Evolutionary conservation across 2,113 vertebrate species (phyloP), one percentile per base, ranked within the genome.

Genomic region (Noturus placidus): DNA sequence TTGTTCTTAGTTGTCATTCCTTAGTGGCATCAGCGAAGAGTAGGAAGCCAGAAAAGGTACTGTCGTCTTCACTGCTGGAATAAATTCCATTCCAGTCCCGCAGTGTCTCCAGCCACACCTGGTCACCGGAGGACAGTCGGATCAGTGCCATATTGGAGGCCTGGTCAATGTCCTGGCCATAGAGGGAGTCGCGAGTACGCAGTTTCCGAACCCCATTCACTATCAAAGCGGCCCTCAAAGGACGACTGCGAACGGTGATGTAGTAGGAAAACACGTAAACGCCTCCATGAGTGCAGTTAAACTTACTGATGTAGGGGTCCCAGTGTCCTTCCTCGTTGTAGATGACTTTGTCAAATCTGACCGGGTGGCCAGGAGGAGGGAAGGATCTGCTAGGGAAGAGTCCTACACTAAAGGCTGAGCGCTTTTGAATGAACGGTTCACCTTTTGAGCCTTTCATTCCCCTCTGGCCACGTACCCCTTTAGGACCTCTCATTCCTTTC

Each of bases 1-100:
- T 52, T 38, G 30, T 79, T 59, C 50, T 84, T 65, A 46, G 59
- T 27, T 19, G 11, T 90, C 83, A 89, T 42, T 87, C 86, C 33
- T 86, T 86, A 30, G 77, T 93, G 86, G 82, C 35, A 69, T 97
- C 96, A 0, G 97, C 95, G 76, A 97, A 98, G 56, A 99, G 94
- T 89, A 99, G 94, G 92, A 99, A 99, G 54, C 98, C 98, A 0
- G 97, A 97, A 86, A 99, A 99, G 74, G 97, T 93, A 86, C 97
- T 99, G 91, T 99, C 97, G 0, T 99, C 98, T 90, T 99, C 98
- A 0, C 95, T 93, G 10, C 97, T 96, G 56, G 94, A 97, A 2
- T 98, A 98, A 78, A 98, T 88, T 0, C 98, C 97, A 6, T 99
- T 99, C 97, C 97, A 98, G 88, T 99, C 97, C 88, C 96, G 94